phyloP scores from a whole-genome alignment of 1,140 invertebrate species.

The Protaetia brevitarsis region DNA sequence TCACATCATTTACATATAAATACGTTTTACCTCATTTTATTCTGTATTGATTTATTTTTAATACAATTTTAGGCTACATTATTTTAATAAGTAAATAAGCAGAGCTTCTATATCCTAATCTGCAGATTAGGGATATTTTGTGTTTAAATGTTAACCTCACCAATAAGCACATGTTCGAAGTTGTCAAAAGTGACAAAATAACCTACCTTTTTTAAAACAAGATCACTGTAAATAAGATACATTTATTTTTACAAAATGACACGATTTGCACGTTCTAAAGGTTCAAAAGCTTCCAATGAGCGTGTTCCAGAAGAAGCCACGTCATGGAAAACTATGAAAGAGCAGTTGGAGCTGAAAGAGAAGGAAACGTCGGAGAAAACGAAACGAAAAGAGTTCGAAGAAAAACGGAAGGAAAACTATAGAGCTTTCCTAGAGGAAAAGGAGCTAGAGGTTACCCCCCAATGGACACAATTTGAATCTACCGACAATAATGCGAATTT shows the following conservation, averaged over 20 bases:
- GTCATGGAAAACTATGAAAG: conserved; percentile 69
- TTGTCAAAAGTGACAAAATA: no score
- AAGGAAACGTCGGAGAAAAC: conserved; percentile 42
- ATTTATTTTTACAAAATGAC: conserved; percentile 60
- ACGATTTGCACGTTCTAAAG: conserved; percentile 68
- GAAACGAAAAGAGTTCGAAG: conserved; percentile 43
- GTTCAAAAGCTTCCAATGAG: conserved; percentile 71
- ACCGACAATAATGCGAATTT: background rate
- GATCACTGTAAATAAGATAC: background rate
- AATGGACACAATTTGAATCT: background rate
- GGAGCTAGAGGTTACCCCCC: background rate
- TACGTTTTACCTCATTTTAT: no score
- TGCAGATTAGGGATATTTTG: no score
- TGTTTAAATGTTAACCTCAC: no score
- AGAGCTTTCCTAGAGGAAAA: conserved; percentile 54
- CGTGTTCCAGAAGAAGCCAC: conserved; percentile 64
- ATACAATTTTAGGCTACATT: no score
- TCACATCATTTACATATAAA: no score
- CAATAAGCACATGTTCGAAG: no score
- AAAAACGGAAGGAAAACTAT: conserved; percentile 48
- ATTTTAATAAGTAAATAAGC: no score
- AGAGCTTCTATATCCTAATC: no score
- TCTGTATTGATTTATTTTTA: no score
- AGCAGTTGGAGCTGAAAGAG: conserved; percentile 54
- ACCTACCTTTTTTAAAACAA: no score